Evolutionary conservation across 2,888 invertebrate genomes (phyloP), one percentile per base, ranked within the genome.

Genomic region (Rhyacophila evoluta): DNA sequence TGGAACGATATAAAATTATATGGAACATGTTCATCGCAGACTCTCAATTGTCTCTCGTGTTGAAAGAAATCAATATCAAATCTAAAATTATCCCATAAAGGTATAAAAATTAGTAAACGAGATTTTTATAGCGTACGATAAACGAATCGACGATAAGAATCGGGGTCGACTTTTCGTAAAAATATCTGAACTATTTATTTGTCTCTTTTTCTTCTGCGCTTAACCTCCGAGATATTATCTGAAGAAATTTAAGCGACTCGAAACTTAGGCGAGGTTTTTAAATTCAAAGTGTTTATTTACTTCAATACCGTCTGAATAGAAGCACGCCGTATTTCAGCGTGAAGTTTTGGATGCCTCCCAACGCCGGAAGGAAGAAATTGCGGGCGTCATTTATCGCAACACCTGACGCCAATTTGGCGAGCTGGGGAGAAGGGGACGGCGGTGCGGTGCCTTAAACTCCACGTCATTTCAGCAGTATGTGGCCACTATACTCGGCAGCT

Each of bases 321-420:
- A 25, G 55, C 55, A 55, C 19, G 55, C 25, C 55, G 55, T 55
- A 19, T 28, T 74, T 55, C 55, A 41, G 73, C 27, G 29, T 11
- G 12, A 29, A 69, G 38, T 36, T 75, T 75, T 75, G 75, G 38
- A 69, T 25, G 68, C 15, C 37, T 68, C 38, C 38, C 69, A 37
- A 68, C 28, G 12, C n/a, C 37, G 75, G 38, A 69, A 37, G 69
- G 69, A 68, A 69, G 68, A 29, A 6, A 55, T 55, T 55, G 25
- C 33, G 74, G 37, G 71, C 38, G 38, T 38, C 79, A 77, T 77
- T 79, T 77, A 74, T 74, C 39, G 39, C 33, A 79, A 77, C 79
- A 79, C 77, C 79, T 79, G 79, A 55, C 70, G 55, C 77, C 79
- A 29, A 68, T 75, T 68, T 38, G 38, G 75, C 10, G 37, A 37